These are phyloP conservation scores for Ancistrus triradiatus DNA, from an alignment of 2,113 vertebrate genomes.

Conservation along the genomic window DNA sequence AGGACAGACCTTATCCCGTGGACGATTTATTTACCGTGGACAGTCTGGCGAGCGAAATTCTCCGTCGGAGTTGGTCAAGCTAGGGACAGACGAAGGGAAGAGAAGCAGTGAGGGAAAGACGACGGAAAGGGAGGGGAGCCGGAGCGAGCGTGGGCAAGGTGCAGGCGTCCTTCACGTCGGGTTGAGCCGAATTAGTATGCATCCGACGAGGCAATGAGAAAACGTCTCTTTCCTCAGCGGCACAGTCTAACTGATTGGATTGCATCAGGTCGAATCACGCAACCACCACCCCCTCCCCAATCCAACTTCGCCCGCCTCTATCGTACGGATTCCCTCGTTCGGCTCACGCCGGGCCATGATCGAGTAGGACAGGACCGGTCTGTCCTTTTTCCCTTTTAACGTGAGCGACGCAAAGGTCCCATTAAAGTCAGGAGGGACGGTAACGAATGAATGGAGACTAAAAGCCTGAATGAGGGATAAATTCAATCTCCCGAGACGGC, in stretches of 20 bases:
- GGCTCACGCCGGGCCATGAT: background rate
- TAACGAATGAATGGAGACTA: no score
- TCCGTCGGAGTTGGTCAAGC: no score
- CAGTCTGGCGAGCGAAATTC: no score
- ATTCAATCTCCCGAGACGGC: no score
- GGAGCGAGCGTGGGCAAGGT: conserved; percentile 60
- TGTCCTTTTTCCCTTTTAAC: background rate
- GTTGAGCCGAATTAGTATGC: conserved; percentile 69
- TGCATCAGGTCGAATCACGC: conserved; percentile 70
- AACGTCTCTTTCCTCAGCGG: conserved; percentile 69
- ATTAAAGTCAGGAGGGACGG: no score
- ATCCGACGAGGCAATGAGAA: conserved; percentile 68
- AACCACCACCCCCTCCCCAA: conserved; percentile 11
- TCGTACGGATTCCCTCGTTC: conserved; percentile 44
- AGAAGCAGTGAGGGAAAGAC: conserved; percentile 9
- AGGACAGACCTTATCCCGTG: background rate
- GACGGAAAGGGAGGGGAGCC: background rate
- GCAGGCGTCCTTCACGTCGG: conserved; percentile 63
- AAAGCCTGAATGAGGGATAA: no score
- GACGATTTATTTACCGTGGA: no score
- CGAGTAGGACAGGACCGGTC: background rate
- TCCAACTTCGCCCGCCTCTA: conserved; percentile 50
- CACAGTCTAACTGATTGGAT: conserved; percentile 71
- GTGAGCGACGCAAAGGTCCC: no score
- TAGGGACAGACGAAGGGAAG: conserved; percentile 41